A percentile compares a stretch with the other conserved stretches of the same genome.
Conservation (phyloP, 2,113 vertebrate species). For the human (Homo sapiens) region GRCh38 chr9:71545001-71545500, state of each 20-base stretch:
- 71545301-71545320: neutral
- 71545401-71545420: neutral
- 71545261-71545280: neutral
- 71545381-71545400: constrained; percentile 33
- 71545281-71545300: neutral
- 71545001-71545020: too few species aligned
- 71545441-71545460: constrained; percentile 31
- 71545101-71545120: neutral
- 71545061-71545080: neutral
- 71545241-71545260: neutral
- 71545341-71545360: neutral
- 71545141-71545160: neutral
- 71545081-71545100: neutral
- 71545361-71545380: neutral
- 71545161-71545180: neutral
- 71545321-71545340: neutral
- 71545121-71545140: neutral
- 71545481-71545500: neutral
- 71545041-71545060: neutral
- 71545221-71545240: neutral
- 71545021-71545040: neutral
- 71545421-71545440: neutral
- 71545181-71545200: neutral
- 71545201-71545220: neutral
- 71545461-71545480: neutral